Base-by-base conservation (phyloP, 1,140 invertebrate genomes). In the Gryon sp. region DNA sequence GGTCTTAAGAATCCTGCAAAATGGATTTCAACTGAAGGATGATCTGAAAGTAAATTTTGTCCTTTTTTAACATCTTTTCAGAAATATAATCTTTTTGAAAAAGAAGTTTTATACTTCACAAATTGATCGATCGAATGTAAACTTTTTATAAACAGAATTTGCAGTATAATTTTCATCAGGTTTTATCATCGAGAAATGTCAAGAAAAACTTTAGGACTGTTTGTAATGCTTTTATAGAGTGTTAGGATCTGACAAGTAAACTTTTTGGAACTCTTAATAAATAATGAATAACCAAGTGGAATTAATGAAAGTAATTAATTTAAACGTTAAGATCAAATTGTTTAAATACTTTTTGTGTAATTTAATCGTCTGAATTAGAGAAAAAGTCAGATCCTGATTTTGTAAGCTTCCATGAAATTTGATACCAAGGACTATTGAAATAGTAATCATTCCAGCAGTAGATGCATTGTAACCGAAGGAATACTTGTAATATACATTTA, bases 401-500 rank as follows among this genome's bases (percentile, higher is more conserved):
- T 38, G 24, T n/a, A n/a, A 57, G 45, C 34, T 18, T 40, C n/a
- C 5, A n/a, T 50, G 20, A 70, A 60, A 15, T 45, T 24, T 4
- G 36, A 70, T 12, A 22, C 46, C 26, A 53, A 52, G 22, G 28
- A 62, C 62, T 48, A 72, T 63, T 19, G 36, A 55, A 53, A 30
- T 63, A 48, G n/a, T 60, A 70, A 60, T 22, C 66, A 60, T 52
- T 70, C 46, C 46, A 53, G 20, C 57, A 41, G 63, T 72, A 62
- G 68, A 53, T 63, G 34, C 63, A 40, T 63, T 63, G 26, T 73
- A 73, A 48, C 43, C 40, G n/a, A 48, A 16, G 36, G 32, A 46
- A 38, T 48, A 75, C 32, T 59, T 75, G 62, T 75, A 69, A 69
- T 68, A 76, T 76, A 69, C 26, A 69, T 15, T 22, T 63, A 69